These are phyloP conservation scores for Stegostoma tigrinum DNA, from an alignment of 2,113 vertebrate genomes.

Conservation along the genomic window DNA sequence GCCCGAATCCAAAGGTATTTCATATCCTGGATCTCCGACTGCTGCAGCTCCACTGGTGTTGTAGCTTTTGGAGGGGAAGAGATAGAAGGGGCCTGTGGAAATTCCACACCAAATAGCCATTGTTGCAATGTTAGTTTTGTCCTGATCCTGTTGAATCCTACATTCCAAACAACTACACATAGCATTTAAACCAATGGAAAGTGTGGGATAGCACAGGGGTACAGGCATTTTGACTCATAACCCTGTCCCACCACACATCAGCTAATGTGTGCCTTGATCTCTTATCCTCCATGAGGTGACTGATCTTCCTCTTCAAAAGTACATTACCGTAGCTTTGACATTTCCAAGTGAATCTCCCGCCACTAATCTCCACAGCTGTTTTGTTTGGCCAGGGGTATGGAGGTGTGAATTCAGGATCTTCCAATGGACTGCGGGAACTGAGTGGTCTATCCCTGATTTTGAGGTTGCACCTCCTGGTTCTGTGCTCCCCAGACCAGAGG, in stretches of 20 bases:
- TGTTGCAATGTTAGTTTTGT: neutral
- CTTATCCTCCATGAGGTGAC: too few relatives aligned
- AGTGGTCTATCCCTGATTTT: neutral
- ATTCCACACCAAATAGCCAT: neutral
- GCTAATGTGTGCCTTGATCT: too few relatives aligned
- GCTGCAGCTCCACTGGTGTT: neutral
- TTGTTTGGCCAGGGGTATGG: neutral
- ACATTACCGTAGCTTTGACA: neutral
- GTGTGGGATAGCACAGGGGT: neutral
- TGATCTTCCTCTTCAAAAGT: too few relatives aligned
- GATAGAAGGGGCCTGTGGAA: neutral
- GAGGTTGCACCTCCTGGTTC: neutral
- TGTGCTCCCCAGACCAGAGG: neutral
- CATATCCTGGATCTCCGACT: neutral
- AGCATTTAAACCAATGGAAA: neutral
- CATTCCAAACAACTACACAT: neutral
- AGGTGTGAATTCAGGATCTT: too few relatives aligned
- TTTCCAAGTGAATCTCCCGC: neutral
- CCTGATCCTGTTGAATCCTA: neutral
- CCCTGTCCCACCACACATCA: neutral
- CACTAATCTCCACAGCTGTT: neutral
- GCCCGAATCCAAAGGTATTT: neutral
- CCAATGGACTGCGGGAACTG: neutral
- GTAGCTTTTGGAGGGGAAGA: neutral
- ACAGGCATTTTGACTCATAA: neutral